Conservation (phyloP, 2,113 vertebrate genomes). For the Mesembrinibis cayennensis region DNA sequence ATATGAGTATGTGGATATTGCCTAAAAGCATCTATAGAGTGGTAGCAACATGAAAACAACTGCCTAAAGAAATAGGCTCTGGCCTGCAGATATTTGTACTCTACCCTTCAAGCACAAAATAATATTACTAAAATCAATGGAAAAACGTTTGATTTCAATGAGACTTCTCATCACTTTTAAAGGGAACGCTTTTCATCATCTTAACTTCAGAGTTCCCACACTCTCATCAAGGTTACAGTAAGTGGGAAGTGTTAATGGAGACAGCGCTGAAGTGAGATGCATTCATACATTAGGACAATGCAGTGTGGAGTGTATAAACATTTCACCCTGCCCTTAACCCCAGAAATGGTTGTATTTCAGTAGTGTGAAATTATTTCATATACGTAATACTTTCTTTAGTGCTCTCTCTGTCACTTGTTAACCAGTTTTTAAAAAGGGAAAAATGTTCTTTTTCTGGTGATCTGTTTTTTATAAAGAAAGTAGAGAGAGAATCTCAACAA, state of each 20-base stretch:
- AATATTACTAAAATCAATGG: background rate
- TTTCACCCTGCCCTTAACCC: background rate
- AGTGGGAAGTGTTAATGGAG: constrained; percentile 16
- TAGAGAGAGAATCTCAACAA: background rate
- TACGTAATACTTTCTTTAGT: background rate
- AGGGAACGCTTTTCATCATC: background rate
- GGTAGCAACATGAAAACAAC: background rate
- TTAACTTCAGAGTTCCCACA: background rate
- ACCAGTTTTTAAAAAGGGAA: background rate
- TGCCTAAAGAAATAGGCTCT: background rate
- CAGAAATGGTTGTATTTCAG: background rate
- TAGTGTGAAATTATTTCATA: background rate
- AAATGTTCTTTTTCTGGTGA: background rate
- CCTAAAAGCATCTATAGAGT: background rate
- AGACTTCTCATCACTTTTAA: background rate
- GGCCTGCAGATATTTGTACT: background rate
- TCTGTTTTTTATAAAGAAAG: background rate
- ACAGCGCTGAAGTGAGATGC: background rate
- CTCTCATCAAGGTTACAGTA: background rate
- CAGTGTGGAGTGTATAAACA: background rate
- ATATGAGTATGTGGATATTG: background rate
- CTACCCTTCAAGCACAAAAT: background rate
- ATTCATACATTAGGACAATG: background rate
- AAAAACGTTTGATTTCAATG: background rate
- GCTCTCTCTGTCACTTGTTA: background rate